A percentile compares a stretch with the other conserved stretches of the same genome.
Conservation (phyloP, 2,797 vertebrate genomes). For the Aeoliscus strigatus region DNA sequence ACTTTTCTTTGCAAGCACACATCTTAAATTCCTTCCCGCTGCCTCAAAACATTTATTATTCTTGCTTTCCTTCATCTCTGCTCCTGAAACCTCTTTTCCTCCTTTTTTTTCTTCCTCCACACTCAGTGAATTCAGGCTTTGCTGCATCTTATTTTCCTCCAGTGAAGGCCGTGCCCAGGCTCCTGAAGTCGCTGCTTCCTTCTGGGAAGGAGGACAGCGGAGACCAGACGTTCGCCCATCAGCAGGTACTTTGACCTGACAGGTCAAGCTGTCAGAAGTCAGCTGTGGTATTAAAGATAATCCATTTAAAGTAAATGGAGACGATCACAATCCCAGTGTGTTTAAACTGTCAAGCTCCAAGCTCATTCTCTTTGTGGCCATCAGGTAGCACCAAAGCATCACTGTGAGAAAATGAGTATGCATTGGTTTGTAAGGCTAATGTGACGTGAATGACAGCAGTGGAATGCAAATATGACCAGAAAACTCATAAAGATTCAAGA, state of each 20-base stretch:
- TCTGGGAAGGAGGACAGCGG: conserved; percentile 77
- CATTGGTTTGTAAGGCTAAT: too few relatives aligned
- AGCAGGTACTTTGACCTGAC: conserved; percentile 76
- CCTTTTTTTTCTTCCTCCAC: conserved; percentile 15
- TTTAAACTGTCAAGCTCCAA: too few relatives aligned
- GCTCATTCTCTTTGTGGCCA: too few relatives aligned
- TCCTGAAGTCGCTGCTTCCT: conserved; percentile 91
- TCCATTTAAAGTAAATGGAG: too few relatives aligned
- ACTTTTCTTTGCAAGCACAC: conserved; percentile 6
- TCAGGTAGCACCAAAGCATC: too few relatives aligned
- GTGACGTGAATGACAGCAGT: too few relatives aligned
- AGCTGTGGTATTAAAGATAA: conserved; percentile 12
- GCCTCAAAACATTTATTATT: conserved; percentile 2
- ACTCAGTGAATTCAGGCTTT: conserved; percentile 76
- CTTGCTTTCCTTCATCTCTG: conserved; percentile 1
- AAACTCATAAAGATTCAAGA: too few relatives aligned
- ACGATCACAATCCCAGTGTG: too few relatives aligned
- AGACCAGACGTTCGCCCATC: conserved; percentile 69
- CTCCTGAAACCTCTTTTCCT: conserved; percentile 8
- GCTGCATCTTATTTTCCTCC: conserved; percentile 81
- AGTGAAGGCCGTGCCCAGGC: conserved; percentile 87
- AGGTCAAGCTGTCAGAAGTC: background rate
- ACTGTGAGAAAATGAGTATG: too few relatives aligned
- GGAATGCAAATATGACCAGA: too few relatives aligned
- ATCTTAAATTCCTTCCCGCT: background rate